Conservation (phyloP, 2,888 invertebrate species). For the Scaptomyza polygonia region DNA sequence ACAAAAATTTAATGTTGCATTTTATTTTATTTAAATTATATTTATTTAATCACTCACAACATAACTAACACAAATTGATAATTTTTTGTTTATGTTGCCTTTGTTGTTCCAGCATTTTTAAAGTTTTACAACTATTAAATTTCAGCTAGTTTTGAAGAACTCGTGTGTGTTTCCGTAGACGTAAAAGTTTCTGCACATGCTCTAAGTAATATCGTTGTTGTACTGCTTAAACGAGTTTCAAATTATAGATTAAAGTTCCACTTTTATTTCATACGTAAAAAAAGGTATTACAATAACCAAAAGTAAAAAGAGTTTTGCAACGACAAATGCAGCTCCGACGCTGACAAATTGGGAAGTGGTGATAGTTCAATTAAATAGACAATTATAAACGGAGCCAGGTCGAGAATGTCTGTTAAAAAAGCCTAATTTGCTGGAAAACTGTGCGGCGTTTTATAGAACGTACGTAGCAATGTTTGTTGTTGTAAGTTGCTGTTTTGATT, state of each 20-base stretch:
- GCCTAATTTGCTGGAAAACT: slow-evolving; percentile 47
- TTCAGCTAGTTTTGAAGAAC: slow-evolving; percentile 51
- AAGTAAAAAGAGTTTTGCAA: slow-evolving; percentile 33
- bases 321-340: slow-evolving; percentile 33
- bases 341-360: slow-evolving; percentile 19
- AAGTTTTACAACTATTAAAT: slow-evolving; percentile 65
- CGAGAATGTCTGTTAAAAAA: slow-evolving; percentile 18
- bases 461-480: slow-evolving; percentile 43
- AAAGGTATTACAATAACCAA: slow-evolving; percentile 41
- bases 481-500: slow-evolving; percentile 23
- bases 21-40: slow-evolving; percentile 62
- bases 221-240: slow-evolving; percentile 32
- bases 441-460: slow-evolving; percentile 42
- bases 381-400: slow-evolving; percentile 27
- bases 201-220: slow-evolving; percentile 13
- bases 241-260: slow-evolving; percentile 31
- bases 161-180: slow-evolving; percentile 21
- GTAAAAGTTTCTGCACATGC: slow-evolving; percentile 22
- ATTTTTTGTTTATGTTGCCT: slow-evolving; percentile 32
- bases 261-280: slow-evolving; percentile 48
- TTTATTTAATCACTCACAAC: slow-evolving; percentile 78
- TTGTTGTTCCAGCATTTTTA: slow-evolving; percentile 58
- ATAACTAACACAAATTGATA: slow-evolving; percentile 66
- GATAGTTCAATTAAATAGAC: slow-evolving; percentile 33
- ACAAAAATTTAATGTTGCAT: slow-evolving; percentile 5